A percentile compares a stretch with the other conserved stretches of the same genome.
phyloP scores from a whole-genome alignment of 2,113 vertebrate species.

The Excalfactoria chinensis region DNA sequence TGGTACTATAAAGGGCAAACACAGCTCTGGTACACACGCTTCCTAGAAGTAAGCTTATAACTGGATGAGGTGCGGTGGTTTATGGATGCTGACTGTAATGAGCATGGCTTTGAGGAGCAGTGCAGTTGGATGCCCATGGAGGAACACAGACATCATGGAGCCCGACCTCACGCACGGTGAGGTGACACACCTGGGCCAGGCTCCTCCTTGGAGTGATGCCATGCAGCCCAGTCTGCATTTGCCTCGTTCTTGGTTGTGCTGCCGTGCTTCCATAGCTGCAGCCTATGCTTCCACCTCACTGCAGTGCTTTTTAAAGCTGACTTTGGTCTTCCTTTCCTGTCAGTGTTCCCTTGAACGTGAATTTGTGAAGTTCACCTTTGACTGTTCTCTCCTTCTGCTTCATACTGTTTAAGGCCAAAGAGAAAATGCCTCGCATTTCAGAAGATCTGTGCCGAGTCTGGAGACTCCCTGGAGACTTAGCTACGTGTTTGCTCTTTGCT shows the following conservation, averaged over 20 bases:
- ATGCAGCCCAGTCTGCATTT: background rate
- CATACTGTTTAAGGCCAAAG: slow-evolving; percentile 37
- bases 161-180: rapidly evolving
- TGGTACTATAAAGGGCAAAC: background rate
- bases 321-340: background rate
- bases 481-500: background rate
- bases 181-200: background rate
- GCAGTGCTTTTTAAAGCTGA: background rate
- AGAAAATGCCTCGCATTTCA: background rate
- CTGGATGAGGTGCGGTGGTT: background rate
- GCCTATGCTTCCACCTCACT: background rate
- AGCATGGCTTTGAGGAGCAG: background rate
- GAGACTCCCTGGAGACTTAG: slow-evolving; percentile 2
- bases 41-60: background rate
- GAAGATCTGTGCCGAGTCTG: background rate
- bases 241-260: background rate
- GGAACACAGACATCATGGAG: background rate
- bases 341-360: slow-evolving; percentile 18
- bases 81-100: background rate
- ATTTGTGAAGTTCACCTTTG: background rate
- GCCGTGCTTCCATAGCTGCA: background rate
- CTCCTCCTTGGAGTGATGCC: background rate
- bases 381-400: slow-evolving; percentile 23
- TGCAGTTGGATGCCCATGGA: rapidly evolving
- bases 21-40: background rate